Conservation (phyloP, 2,113 vertebrate genomes). For the Perca flavescens region DNA sequence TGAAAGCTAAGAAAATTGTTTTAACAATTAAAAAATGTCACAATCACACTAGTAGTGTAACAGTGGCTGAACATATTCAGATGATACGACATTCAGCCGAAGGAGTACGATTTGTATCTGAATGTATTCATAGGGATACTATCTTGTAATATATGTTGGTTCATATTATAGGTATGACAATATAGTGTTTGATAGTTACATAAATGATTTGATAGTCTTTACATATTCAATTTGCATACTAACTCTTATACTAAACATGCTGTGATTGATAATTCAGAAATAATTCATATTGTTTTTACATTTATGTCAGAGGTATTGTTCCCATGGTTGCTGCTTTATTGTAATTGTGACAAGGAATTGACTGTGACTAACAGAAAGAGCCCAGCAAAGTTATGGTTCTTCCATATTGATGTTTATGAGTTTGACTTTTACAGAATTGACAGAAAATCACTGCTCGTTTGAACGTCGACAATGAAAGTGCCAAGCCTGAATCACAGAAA, state of each 20-base stretch:
- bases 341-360: constrained; percentile 60
- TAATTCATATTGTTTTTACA: constrained; percentile 53
- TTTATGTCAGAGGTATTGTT: constrained; percentile 52
- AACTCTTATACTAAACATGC: constrained; percentile 63
- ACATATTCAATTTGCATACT: constrained; percentile 54
- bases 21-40: constrained; percentile 23
- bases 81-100: constrained; percentile 34
- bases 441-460: constrained; percentile 17
- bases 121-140: constrained; percentile 59
- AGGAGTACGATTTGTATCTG: constrained; percentile 69
- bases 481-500: constrained; percentile 24
- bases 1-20: constrained; percentile 42
- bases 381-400: constrained; percentile 44
- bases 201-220: constrained; percentile 56
- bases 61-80: constrained; percentile 32
- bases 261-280: constrained; percentile 64
- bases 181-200: constrained; percentile 65
- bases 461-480: constrained; percentile 49
- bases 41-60: constrained; percentile 48
- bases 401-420: constrained; percentile 30
- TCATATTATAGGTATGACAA: constrained; percentile 63
- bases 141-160: constrained; percentile 69
- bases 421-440: constrained; percentile 31
- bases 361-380: constrained; percentile 55
- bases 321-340: constrained; percentile 74